Evolutionary conservation across 2,113 vertebrate species (phyloP), one percentile per base, ranked within the genome.

Genomic region (Telmatochromis sp.): DNA sequence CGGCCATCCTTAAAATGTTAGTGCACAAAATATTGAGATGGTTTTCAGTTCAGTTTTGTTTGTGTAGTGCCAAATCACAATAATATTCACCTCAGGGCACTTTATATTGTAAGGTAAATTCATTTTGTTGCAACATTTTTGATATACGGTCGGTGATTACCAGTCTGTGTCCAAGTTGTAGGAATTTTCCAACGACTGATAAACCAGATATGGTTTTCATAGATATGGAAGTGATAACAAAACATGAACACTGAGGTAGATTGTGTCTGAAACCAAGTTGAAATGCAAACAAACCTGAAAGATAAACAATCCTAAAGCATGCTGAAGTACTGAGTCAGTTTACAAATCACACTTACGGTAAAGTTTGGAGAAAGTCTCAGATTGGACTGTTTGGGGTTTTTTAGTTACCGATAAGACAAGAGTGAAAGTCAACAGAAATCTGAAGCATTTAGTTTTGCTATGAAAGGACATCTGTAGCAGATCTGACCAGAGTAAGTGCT

Each of bases 171-270:
- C 15, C 28, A 60, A 31, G 68, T 75, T 75, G 14, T 13, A 17
- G 68, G 40, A 17, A 45, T 45, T 45, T 28, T 45, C 13, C 0
- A 11, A 17, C 21, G 1, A 1, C 13, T 47, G 40, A 47, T 75
- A 9, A 45, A 17, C 0, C 21, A 26, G 71, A 19, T 28, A n/a
- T 78, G 45, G 0, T 1, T 50, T 51, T n/a, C 10, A 3, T 0
- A 19, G 23, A 26, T 0, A 17, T 73, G 21, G 37, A 73, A 0
- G 68, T 19, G 68, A 11, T 4, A 75, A 3, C 23, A 10, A 47
- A 75, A 26, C 40, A 75, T 1, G 42, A 75, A 19, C 9, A 7
- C 42, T 47, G 40, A 75, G 14, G 9, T 11, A 11, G 17, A 71
- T 26, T 26, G 50, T 42, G 35, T 23, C 45, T 51, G 17, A 45